Conservation (phyloP, 1,140 invertebrate genomes). For the Pogonognathellus flavescens region DNA sequence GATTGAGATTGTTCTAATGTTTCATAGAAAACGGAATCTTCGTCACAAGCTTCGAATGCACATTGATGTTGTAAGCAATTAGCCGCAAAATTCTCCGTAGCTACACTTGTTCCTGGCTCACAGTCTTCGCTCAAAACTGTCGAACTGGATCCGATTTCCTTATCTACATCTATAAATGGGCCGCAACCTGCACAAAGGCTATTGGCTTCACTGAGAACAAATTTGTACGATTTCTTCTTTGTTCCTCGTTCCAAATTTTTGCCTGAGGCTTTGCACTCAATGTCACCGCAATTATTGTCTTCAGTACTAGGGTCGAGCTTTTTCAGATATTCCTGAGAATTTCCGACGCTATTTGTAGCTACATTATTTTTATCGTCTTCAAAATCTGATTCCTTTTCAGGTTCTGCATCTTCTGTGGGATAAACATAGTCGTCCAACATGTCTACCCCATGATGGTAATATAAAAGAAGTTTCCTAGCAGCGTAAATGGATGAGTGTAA, state of each 20-base stretch:
- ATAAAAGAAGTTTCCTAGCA: constrained; percentile 82
- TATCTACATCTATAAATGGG: constrained; percentile 50
- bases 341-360: background rate
- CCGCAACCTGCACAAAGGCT: constrained; percentile 64
- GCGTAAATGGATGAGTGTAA: constrained; percentile 88
- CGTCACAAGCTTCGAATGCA: constrained; percentile 66
- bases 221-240: constrained; percentile 57
- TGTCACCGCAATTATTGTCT: background rate
- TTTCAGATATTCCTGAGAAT: background rate
- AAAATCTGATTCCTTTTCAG: constrained; percentile 23
- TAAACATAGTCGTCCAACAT: constrained; percentile 59
- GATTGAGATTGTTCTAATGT: background rate
- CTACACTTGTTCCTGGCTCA: constrained; percentile 10
- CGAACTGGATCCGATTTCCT: constrained; percentile 29
- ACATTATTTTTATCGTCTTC: constrained; percentile 5
- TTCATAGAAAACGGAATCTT: constrained; percentile 65
- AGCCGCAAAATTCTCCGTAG: background rate
- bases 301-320: background rate
- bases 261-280: background rate
- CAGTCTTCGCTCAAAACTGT: constrained; percentile 2
- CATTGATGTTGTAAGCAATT: constrained; percentile 53
- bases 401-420: constrained; percentile 40
- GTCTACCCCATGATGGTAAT: constrained; percentile 70
- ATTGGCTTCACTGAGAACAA: constrained; percentile 59
- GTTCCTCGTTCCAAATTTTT: background rate